Evolutionary conservation across 1,140 invertebrate species (phyloP), one percentile per base, ranked within the genome.

Genomic region (Thalassaphorura encarpata): DNA sequence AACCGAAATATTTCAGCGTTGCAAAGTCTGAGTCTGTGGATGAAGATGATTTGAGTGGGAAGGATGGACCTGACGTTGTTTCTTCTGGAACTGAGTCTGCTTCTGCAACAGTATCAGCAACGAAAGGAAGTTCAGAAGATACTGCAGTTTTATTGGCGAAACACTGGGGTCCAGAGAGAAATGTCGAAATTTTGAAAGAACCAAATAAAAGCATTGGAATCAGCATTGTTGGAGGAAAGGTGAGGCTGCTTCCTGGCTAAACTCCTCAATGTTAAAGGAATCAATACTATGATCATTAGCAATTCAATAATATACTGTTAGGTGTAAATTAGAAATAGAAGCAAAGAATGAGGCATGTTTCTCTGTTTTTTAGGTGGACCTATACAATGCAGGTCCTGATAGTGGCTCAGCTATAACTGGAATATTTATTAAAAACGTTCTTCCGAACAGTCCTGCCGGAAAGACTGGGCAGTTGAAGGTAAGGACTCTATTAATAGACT

Each of bases 401-500:
- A 68, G 66, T 68, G 69, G 69, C 6, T 70, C 69, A 46, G 75
- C 77, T 24, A 74, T 96, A 56, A 85, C 90, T 45, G 95, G 95
- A 16, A 97, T 98, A 67, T 98, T 98, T 71, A 94, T 99, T 63
- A 98, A 98, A 73, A 92, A 95, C 71, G 93, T 99, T 8, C 77
- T 97, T 29, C 81, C 87, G 2, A 83, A 92, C 59, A 97, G 91
- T 77, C 93, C 94, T n/a, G 95, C 94, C 4, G 91, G 90, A 36
- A 78, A 80, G 66, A 85, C 86, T 66, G 89, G 87, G 27, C 81
- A 85, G 62, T 75, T 97, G 24, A 91, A 93, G 77, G 85, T 88
- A 73, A 36, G 39, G 54, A 15, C 13, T n/a, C 26, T 16, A 36
- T 36, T 36, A 46, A 18, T 18, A 46, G 43, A 46, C 15, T 21